Evolutionary conservation across 2,797 vertebrate species (phyloP), one percentile per base, ranked within the genome.

Genomic region (Simalia tracyae): DNA sequence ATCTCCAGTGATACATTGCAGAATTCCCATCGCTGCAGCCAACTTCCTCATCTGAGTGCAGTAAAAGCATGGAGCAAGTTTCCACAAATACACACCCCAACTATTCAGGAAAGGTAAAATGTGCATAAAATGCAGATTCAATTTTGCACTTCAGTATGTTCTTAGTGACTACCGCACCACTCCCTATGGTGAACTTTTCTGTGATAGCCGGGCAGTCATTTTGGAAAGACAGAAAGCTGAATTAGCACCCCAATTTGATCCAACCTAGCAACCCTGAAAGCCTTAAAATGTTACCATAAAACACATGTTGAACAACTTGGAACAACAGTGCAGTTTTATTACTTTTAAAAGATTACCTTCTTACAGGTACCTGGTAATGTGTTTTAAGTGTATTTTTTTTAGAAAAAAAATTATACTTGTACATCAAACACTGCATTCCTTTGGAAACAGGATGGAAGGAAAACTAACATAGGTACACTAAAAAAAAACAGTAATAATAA

Each of bases 271-370:
- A 36, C 12, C 17, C 24, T 81, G 28, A 84, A 66, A 17, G 10
- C 14, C 81, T 46, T 14, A 61, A 88, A 22, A 42, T 17, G 57
- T 46, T 84, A 68, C 24, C 26, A 68, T 81, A 66, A 64, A 84
- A 92, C 68, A 66, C 92, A 59, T 87, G 72, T 88, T 84, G 60
- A 88, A 88, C 60, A 42, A 84, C 64, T 59, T 90, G 86, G 89
- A 88, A 90, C 89, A 92, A 90, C 89, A 92, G 92, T 92, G 92
- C 72, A 64, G 86, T 26, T 92, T 92, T 92, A 92, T 92, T 92
- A 90, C 89, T 87, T 54, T 88, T 42, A 63, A 90, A 90, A 92
- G 59, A 90, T 90, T 92, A 90, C 92, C 92, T 90, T 87, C 50
- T 92, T 66, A 92, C 92, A 92, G 92, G 89, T 92, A 87, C 66